Base-by-base conservation (phyloP, 2,113 vertebrate species). In the Nettapus auritus region DNA sequence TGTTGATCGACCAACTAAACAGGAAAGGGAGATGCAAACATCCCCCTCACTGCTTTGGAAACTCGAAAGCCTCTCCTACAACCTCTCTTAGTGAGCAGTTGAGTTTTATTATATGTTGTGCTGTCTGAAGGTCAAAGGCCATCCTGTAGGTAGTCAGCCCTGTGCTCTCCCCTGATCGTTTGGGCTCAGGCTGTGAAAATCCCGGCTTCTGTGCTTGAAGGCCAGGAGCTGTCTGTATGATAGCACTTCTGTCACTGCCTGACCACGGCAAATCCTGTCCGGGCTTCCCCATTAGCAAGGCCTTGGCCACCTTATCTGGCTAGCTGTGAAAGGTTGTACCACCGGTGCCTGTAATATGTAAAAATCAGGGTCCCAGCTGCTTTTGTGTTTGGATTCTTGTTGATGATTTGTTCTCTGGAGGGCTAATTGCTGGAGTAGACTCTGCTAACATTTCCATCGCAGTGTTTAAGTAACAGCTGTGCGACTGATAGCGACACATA, bases 1-100 rank as follows among this genome's bases (percentile, higher is more conserved):
- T 93, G 92, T 89, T 95, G 89, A 94, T 89, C 34, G 68, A 76
- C 62, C 75, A 87, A 74, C 89, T 94, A 93, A 93, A 87, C 82
- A 90, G 75, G 90, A 91, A 91, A 82, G 53, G 78, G 44, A 82
- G 88, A 68, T 25, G 33, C 48, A 89, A 90, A 93, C 88, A 91
- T 48, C 22, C 29, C 68, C n/a, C 42, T 85, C 33, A 2, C 29
- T 71, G 44, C 52, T 84, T 26, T 44, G 67, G 67, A 74, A 89
- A 55, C 38, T 36, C n/a, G 21, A 11, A 48, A 75, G 74, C 26
- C 64, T 81, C 52, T 48, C 8, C 11, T 85, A 40, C 68, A 81
- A 55, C 36, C 40, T 85, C 55, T 76, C 33, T 79, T 80, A 3
- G 62, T 16, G 20, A 17, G 34, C 2, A 3, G 19, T 20, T 85